A percentile compares a stretch with the other conserved stretches of the same genome.
Evolutionary conservation across 2,797 vertebrate genomes (phyloP).

Genomic region (Holocentrus rufus): DNA sequence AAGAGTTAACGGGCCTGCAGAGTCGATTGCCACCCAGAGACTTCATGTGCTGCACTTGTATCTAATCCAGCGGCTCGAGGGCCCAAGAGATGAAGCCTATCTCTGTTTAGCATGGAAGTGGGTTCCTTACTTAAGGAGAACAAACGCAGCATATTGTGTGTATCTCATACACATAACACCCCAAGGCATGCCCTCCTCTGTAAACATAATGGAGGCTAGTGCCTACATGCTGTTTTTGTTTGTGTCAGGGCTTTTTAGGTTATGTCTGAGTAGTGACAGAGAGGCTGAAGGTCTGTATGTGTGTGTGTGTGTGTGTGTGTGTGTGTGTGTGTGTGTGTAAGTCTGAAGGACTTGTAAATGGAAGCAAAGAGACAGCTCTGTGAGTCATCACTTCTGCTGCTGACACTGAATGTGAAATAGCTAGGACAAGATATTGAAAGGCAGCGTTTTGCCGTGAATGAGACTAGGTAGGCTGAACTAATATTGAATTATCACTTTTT

Average conservation of each 20-base stretch:
- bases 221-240: conserved; percentile 44
- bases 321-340: conserved; percentile 10
- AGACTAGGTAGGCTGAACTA: neutral
- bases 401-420: conserved; percentile 13
- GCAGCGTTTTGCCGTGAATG: neutral
- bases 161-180: conserved; percentile 34
- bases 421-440: neutral
- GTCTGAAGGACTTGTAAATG: conserved; percentile 32
- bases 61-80: conserved; percentile 6
- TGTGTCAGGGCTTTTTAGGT: conserved; percentile 43
- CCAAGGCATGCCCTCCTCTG: conserved; percentile 29
- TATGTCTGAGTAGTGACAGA: conserved; percentile 26
- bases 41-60: neutral
- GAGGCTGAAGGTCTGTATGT: conserved; percentile 16
- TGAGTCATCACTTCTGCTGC: conserved; percentile 15
- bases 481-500: neutral
- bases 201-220: conserved; percentile 40
- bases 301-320: conserved; percentile 9
- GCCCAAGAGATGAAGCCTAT: neutral
- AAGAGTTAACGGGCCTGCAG: neutral
- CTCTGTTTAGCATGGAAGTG: conserved; percentile 14
- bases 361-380: conserved; percentile 14
- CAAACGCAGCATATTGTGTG: conserved; percentile 36
- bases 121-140: conserved; percentile 20
- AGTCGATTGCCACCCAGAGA: conserved; percentile 10